These are phyloP conservation scores for Hafferia zeledoni DNA, from an alignment of 2,797 vertebrate genomes.

Conservation along the genomic window DNA sequence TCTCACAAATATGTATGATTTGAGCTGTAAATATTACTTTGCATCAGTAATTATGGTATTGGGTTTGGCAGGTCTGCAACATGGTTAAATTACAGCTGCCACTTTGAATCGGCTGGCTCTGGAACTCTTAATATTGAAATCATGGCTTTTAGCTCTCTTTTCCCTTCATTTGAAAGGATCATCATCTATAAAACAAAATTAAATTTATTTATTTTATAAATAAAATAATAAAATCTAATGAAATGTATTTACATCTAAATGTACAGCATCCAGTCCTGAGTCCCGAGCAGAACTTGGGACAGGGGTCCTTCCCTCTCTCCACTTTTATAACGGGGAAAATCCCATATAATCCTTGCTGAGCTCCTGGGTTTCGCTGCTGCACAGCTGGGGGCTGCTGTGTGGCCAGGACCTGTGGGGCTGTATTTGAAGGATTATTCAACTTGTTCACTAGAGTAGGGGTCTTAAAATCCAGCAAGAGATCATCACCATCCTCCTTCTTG, in stretches of 20 bases:
- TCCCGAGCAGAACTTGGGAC: fast-evolving
- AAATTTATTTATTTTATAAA: background rate
- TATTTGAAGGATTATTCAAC: background rate
- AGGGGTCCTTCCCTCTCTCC: background rate
- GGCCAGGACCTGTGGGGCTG: background rate
- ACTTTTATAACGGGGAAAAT: background rate
- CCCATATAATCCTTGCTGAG: background rate
- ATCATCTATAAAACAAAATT: background rate
- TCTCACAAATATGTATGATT: background rate
- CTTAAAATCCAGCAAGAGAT: background rate
- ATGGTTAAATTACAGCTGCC: background rate
- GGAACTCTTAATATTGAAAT: background rate
- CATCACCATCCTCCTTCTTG: background rate
- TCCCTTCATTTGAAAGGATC: background rate
- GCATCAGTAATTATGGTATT: background rate
- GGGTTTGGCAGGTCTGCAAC: background rate
- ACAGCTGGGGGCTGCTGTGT: background rate
- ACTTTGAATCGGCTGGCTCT: background rate
- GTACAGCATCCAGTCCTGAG: background rate
- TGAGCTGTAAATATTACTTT: slow-evolving; percentile 7
- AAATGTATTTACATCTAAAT: background rate
- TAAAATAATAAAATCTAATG: background rate
- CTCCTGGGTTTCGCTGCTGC: background rate
- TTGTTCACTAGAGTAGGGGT: background rate
- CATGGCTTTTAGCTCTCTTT: background rate